A percentile compares a stretch with the other conserved stretches of the same genome.
Conservation (phyloP, 2,797 vertebrate genomes). For the Gila robusta region DNA sequence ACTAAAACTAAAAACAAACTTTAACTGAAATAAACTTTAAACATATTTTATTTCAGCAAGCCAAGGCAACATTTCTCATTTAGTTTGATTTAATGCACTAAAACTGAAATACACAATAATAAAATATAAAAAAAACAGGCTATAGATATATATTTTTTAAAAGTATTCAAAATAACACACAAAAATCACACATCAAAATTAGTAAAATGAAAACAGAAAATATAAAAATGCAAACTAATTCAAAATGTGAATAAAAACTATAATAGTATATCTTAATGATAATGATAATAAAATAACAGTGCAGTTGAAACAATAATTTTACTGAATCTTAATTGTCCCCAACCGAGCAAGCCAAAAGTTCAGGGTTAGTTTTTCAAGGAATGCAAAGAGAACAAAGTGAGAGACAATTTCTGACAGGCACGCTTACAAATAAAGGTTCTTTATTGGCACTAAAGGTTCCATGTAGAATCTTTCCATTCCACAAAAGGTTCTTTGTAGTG, state of each 20-base stretch:
- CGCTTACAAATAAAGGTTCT: not conserved
- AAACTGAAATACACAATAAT: not conserved
- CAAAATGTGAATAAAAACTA: not conserved
- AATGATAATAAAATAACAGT: not conserved
- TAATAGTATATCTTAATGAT: not conserved
- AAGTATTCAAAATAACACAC: too few species aligned
- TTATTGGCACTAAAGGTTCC: not conserved
- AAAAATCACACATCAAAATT: not conserved
- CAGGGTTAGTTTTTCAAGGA: not conserved
- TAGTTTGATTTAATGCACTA: not conserved
- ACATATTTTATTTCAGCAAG: not conserved
- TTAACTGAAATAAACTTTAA: not conserved
- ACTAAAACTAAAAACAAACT: not conserved
- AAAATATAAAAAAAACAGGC: not conserved
- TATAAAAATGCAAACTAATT: not conserved
- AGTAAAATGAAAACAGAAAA: not conserved
- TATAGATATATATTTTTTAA: too few species aligned
- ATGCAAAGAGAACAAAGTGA: not conserved
- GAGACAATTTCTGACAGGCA: not conserved
- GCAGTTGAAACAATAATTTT: too few species aligned
- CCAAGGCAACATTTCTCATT: not conserved
- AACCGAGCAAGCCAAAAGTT: not conserved
- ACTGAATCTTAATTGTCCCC: not conserved
- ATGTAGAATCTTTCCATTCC: too few species aligned
- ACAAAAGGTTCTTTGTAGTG: too few species aligned